These are phyloP conservation scores for Glyphotaelius pellucidus DNA, from an alignment of 2,888 invertebrate species.

Conservation along the genomic window DNA sequence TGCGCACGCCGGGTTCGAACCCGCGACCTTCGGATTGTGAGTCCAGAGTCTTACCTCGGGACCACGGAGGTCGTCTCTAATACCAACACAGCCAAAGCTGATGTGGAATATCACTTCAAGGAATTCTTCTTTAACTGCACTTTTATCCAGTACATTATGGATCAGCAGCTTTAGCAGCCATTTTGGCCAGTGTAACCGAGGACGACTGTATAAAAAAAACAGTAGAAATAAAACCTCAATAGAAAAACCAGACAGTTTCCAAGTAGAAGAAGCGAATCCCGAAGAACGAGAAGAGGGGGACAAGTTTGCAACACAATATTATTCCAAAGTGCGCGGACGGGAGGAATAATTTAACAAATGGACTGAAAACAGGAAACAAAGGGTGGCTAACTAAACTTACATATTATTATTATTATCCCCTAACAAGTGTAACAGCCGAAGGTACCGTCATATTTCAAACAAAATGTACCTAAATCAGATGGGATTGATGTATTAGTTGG, in stretches of 20 bases:
- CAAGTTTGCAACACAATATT: constrained; percentile 41
- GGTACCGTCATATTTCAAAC: not conserved
- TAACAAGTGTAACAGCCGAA: not conserved
- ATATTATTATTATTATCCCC: not conserved
- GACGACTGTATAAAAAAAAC: not conserved
- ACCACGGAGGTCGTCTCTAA: too few relatives aligned
- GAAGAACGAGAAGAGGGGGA: constrained; percentile 12
- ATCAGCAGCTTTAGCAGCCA: not conserved
- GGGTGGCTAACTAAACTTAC: not conserved
- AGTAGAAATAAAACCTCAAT: not conserved
- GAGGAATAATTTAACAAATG: constrained; percentile 38
- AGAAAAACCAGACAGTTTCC: constrained; percentile 11
- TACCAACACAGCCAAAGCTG: too few relatives aligned
- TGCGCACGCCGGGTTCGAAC: too few relatives aligned
- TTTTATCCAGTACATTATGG: not conserved
- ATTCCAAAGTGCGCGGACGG: constrained; percentile 31
- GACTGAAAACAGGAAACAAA: constrained; percentile 21
- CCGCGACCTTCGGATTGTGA: too few relatives aligned
- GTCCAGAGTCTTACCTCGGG: too few relatives aligned
- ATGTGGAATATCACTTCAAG: not conserved
- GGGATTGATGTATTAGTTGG: not conserved
- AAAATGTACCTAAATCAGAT: not conserved
- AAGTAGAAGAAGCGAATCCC: not conserved
- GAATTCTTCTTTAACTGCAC: not conserved
- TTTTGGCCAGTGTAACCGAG: not conserved